These are phyloP conservation scores for Neoitamus cyanurus DNA, from an alignment of 2,888 invertebrate genomes.

Conservation along the genomic window DNA sequence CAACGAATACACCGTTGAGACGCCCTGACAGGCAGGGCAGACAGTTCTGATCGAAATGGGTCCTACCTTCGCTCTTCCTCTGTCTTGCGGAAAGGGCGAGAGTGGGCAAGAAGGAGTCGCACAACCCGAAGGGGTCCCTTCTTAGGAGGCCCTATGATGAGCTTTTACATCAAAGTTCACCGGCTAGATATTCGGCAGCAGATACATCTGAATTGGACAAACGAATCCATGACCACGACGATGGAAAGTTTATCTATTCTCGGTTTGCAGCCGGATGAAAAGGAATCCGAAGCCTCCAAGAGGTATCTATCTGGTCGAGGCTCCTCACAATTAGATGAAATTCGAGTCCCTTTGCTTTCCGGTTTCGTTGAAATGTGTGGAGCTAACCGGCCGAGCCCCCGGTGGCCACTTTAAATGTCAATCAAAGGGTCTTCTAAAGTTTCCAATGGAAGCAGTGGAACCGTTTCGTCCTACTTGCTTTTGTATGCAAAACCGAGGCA, in stretches of 20 bases:
- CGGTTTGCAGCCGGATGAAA: neutral
- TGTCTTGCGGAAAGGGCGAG: neutral
- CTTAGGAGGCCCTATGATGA: neutral
- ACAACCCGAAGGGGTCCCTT: neutral
- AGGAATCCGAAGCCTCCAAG: neutral
- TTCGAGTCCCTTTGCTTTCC: neutral
- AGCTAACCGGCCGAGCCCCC: neutral
- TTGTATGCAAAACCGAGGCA: neutral
- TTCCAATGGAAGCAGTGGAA: neutral
- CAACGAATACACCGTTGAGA: neutral
- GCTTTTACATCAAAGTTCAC: conserved; percentile 22
- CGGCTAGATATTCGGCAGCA: neutral
- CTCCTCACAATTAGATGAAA: conserved; percentile 3
- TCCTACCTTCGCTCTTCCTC: conserved; percentile 18
- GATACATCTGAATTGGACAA: conserved; percentile 15
- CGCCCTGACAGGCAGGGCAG: conserved; percentile 9
- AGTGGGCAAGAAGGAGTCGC: neutral
- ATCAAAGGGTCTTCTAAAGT: neutral
- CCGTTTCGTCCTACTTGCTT: neutral
- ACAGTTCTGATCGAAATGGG: conserved; percentile 10
- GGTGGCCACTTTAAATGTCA: neutral
- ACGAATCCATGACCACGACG: conserved; percentile 7
- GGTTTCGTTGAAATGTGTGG: neutral
- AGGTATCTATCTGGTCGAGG: neutral
- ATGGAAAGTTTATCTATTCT: conserved; percentile 22